phyloP scores from a whole-genome alignment of 37 sponge, comb jelly and placozoan genomes.

The Mnemiopsis leidyi region DNA sequence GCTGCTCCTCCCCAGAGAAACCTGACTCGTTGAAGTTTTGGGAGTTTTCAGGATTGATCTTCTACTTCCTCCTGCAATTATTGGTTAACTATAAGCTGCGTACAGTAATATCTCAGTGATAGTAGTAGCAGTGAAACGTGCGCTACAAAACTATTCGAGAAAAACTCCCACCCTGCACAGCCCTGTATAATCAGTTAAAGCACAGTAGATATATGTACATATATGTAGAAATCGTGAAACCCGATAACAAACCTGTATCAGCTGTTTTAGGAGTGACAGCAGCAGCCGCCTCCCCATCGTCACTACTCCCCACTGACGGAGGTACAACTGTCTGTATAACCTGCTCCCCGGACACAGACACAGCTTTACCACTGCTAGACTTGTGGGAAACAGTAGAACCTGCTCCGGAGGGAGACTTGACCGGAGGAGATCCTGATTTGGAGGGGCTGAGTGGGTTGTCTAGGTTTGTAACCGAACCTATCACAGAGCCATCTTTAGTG shows the following conservation, averaged over 20 bases:
- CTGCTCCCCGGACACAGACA: background rate
- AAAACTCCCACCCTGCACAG: no score
- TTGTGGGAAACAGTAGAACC: background rate
- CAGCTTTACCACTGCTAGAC: background rate
- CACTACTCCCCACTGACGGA: background rate
- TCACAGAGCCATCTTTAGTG: constrained; percentile 28
- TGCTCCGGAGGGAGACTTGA: background rate
- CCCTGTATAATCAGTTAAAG: no score
- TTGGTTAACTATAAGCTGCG: background rate
- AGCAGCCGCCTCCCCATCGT: background rate
- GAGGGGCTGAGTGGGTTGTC: background rate
- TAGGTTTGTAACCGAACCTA: background rate
- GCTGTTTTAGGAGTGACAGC: background rate
- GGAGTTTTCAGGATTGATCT: constrained; percentile 35
- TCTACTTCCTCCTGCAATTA: background rate
- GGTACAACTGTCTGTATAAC: background rate
- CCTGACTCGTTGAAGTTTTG: background rate
- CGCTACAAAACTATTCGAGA: no score
- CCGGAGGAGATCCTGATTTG: background rate
- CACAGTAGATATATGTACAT: no score
- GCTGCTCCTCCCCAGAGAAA: background rate
- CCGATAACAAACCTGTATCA: background rate
- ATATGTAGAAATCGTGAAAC: no score
- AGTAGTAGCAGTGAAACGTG: no score
- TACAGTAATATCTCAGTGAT: no score